A percentile compares a stretch with the other conserved stretches of the same genome.
Conservation (phyloP, 2,113 vertebrate genomes). For the Formicarius rufipectus region DNA sequence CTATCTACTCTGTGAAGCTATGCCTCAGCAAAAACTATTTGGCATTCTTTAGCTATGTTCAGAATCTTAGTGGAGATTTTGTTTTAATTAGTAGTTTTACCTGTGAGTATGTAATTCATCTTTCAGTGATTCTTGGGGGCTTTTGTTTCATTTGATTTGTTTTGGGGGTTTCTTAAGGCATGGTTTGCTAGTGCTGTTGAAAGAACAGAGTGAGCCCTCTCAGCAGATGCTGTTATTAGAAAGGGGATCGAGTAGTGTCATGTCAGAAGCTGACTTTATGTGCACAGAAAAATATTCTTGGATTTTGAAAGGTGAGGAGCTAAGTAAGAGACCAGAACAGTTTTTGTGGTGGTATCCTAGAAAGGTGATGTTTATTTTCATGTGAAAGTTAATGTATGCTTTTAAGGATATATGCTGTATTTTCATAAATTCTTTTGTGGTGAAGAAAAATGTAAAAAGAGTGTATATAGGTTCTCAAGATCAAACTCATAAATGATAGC, state of each 20-base stretch:
- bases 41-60: not conserved
- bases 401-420: not conserved
- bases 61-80: not conserved
- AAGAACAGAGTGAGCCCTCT: not conserved
- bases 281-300: not conserved
- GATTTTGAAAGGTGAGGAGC: not conserved
- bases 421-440: not conserved
- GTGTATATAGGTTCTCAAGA: not conserved
- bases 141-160: not conserved
- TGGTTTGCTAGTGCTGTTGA: not conserved
- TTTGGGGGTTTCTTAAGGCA: not conserved
- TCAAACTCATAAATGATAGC: not conserved
- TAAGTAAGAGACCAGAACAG: not conserved
- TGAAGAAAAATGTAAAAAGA: not conserved
- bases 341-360: not conserved
- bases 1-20: not conserved
- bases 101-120: not conserved
- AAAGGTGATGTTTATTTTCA: not conserved
- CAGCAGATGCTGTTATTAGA: not conserved
- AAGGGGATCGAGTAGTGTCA: not conserved
- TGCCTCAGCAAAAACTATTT: not conserved
- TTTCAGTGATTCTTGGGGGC: not conserved
- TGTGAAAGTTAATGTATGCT: not conserved
- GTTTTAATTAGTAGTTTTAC: conserved; percentile 18
- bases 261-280: not conserved